Evolutionary conservation across 2,797 vertebrate species (phyloP), one percentile per base, ranked within the genome.

Genomic region (Hipposideros larvatus): DNA sequence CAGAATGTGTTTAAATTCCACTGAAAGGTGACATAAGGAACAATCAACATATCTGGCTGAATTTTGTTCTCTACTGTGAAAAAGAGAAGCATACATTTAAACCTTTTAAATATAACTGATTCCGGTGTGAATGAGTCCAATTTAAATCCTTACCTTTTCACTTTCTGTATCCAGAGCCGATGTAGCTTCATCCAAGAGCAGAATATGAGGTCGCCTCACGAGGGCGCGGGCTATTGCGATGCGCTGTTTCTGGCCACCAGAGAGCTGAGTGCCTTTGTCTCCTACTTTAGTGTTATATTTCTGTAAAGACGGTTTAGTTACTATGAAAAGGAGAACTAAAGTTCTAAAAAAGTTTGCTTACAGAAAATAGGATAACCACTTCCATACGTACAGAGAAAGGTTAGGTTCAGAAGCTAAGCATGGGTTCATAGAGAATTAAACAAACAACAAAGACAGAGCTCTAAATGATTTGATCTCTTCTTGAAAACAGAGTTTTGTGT

Each of bases 131-230:
- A 70, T n/a, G 21, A 86, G 24, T 11, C 24, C 41, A 21, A 61
- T 75, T 63, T 41, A 74, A 92, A 59, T 34, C 13, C 75, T 82
- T 97, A 99, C 99, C 99, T 99, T 99, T 97, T 99, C 99, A 37
- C 99, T 99, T 96, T 99, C 99, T 0, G 99, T 99, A 98, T 99
- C 99, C 55, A 99, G 98, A 8, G 99, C 99, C 0, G 99, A 99
- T 0, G 99, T 99, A 71, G 99, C 99, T 98, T 99, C 99, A 41
- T 99, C 99, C 97, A 99, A 98, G 34, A 99, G 98, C 97, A 99
- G 95, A 87, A 99, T 79, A 48, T 98, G 99, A 68, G 99, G 99
- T 97, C 99, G 99, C 65, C 99, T 98, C 1, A 99, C 96, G 4
- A 99, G 99, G 71, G 99, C 99, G 2, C 99, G 98, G 0, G 99